Base-by-base conservation (phyloP, 1,140 invertebrate species). In the Pristionchus pacificus region DNA sequence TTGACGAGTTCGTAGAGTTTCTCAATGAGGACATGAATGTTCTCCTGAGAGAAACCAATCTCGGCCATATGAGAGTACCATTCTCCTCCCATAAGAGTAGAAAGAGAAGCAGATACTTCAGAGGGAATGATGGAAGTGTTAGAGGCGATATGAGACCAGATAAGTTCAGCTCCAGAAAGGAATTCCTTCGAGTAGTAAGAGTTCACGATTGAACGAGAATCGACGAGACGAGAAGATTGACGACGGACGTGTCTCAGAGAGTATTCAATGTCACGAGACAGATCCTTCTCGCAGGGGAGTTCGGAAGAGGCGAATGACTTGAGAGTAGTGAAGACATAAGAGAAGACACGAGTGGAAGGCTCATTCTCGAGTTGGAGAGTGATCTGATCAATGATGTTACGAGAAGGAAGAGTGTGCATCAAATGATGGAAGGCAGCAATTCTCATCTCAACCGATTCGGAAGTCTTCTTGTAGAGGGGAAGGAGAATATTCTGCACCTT, bases 371-470 rank as follows among this genome's bases (percentile, higher is more conserved):
- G 72, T 2, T 64, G 72, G 2, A 70, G 65, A 27, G 74, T 77
- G 32, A 84, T 72, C 49, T 72, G 65, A 29, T 24, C 68, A 70
- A 73, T 60, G 78, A 64, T 14, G 80, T 65, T 31, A 78, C 31
- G 19, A 62, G 49, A 29, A 68, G 65, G 14, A 70, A 32, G 30
- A 81, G 81, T 10, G 65, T 60, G 61, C 74, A 74, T 1, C 67
- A 59, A 28, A 76, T 60, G 32, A 78, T 61, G 32, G 65, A 81
- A 78, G 14, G 81, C 74, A 29, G 72, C 74, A 58, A 84, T 79
- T 15, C 83, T 76, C 31, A 84, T 62, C 49, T 80, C 77, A n/a
- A 76, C 74, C 28, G 58, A 27, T 60, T 82, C 83, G 32, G 55
- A 62, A 2, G 27, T 49, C 62, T 84, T 74, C 29, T 78, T 72